Evolutionary conservation across 2,888 invertebrate genomes (phyloP).

Genomic region (Epiblema foenella): DNA sequence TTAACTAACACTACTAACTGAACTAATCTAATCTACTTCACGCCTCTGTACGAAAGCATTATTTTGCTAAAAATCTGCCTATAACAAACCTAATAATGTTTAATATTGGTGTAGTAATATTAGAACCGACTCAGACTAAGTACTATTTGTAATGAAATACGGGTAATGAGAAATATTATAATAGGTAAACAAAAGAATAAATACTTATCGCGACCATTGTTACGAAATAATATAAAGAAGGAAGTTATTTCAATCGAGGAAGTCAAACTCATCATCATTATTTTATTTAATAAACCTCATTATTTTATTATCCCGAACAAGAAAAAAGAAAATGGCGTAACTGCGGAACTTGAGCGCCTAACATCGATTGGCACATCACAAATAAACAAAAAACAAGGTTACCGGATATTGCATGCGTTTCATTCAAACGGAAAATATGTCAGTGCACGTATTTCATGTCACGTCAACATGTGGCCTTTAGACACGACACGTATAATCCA

Average conservation of each 20-base stretch:
- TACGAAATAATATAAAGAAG: background rate
- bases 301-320: background rate
- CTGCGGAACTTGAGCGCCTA: background rate
- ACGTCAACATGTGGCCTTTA: slow-evolving; percentile 29
- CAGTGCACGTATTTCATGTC: slow-evolving; percentile 26
- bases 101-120: background rate
- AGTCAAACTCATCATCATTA: slow-evolving; percentile 5
- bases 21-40: background rate
- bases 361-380: slow-evolving; percentile 46
- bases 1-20: slow-evolving; percentile 53
- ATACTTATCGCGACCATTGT: background rate
- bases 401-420: slow-evolving; percentile 35
- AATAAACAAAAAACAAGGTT: slow-evolving; percentile 32
- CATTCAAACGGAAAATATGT: slow-evolving; percentile 21
- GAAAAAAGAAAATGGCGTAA: background rate
- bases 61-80: background rate
- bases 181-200: too few species aligned
- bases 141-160: background rate
- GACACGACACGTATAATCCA: background rate
- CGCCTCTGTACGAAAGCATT: background rate
- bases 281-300: background rate
- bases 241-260: slow-evolving; percentile 17
- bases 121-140: background rate
- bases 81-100: background rate
- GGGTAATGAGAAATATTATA: too few species aligned